phyloP scores from a whole-genome alignment of 2,797 vertebrate genomes.

The Limnodromus scolopaceus region DNA sequence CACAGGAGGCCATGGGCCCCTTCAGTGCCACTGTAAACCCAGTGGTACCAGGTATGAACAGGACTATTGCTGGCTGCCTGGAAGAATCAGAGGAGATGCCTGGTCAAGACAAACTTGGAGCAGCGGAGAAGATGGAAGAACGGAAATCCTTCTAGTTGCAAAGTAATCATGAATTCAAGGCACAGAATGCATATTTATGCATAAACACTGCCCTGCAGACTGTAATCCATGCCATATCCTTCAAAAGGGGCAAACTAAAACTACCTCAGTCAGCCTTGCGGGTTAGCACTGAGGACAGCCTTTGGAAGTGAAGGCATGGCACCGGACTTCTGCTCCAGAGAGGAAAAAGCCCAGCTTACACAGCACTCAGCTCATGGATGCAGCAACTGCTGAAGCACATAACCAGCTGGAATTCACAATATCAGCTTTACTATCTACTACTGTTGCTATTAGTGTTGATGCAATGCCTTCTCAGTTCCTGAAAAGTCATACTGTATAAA shows the following conservation, averaged over 20 bases:
- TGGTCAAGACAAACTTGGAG: not conserved
- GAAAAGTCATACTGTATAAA: not conserved
- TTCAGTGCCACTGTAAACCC: not conserved
- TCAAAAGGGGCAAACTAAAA: not conserved
- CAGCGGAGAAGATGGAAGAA: not conserved
- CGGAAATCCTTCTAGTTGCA: not conserved
- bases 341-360: not conserved
- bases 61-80: not conserved
- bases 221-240: not conserved
- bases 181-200: not conserved
- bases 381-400: not conserved
- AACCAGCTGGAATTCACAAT: not conserved
- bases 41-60: not conserved
- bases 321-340: not conserved
- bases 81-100: not conserved
- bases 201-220: not conserved
- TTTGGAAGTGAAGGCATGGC: not conserved
- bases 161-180: not conserved
- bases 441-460: not conserved
- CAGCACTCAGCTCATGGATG: not conserved
- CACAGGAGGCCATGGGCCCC: not conserved
- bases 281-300: not conserved
- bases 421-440: not conserved
- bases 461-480: not conserved
- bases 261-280: not conserved